These are phyloP conservation scores for Phalera bucephala DNA, from an alignment of 2,888 invertebrate genomes.

Conservation along the genomic window DNA sequence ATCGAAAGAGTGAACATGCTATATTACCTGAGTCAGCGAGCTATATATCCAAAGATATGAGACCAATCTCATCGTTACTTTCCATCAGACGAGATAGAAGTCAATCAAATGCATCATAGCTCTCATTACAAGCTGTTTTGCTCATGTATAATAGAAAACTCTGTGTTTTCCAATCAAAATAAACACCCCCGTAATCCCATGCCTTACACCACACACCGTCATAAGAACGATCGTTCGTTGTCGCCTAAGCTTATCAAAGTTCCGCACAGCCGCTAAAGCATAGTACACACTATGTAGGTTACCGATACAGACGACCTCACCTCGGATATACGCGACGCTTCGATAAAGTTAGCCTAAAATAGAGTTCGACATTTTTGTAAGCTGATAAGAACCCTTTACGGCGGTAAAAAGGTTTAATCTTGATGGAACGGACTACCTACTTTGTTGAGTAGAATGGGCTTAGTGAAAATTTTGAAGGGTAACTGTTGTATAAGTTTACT, in stretches of 20 bases:
- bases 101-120: no score
- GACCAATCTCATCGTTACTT: no score
- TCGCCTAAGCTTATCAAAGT: conserved; percentile 49
- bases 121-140: no score
- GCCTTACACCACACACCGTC: conserved; percentile 8
- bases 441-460: no score
- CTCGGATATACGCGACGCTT: conserved; percentile 14
- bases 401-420: background rate
- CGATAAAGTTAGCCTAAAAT: conserved; percentile 23
- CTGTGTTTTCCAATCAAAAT: no score
- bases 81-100: no score
- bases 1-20: no score
- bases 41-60: no score
- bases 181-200: conserved; percentile 3
- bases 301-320: conserved; percentile 17
- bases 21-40: no score
- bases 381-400: conserved; percentile 1
- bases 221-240: conserved; percentile 29
- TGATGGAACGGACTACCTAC: background rate
- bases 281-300: conserved; percentile 28
- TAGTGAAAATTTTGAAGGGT: no score
- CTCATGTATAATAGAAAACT: no score
- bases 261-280: conserved; percentile 32
- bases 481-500: no score
- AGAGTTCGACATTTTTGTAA: conserved; percentile 12